A percentile compares a stretch with the other conserved stretches of the same genome.
Evolutionary conservation across 2,113 vertebrate genomes (phyloP).

Genomic region (Poecile atricapillus): DNA sequence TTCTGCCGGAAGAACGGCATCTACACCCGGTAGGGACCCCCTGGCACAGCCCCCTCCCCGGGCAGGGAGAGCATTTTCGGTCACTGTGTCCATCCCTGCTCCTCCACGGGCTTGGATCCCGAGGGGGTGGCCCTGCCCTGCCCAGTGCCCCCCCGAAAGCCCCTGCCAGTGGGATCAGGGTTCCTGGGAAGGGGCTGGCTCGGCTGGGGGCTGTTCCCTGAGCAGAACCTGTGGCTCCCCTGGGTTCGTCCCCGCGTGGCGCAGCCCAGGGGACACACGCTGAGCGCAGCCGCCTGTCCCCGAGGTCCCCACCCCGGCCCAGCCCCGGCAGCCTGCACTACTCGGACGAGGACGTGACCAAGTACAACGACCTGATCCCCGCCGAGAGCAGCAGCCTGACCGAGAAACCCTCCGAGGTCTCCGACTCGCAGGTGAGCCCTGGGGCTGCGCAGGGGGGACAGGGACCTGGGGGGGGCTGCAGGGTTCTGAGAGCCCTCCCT

Average conservation of each 20-base stretch:
- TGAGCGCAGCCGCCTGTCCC: neutral
- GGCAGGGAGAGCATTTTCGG: neutral
- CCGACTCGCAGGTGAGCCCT: conserved; percentile 88
- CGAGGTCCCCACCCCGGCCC: conserved; percentile 91
- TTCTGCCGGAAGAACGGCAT: conserved; percentile 96
- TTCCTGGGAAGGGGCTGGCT: too few relatives aligned
- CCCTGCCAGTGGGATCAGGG: neutral
- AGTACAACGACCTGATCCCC: conserved; percentile 95
- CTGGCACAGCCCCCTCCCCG: rapidly evolving
- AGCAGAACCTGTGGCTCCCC: rapidly evolving
- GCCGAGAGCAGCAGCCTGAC: conserved; percentile 96
- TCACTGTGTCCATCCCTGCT: neutral
- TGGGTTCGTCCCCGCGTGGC: neutral
- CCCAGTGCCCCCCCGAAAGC: rapidly evolving
- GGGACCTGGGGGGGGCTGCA: neutral
- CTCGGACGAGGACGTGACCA: conserved; percentile 95
- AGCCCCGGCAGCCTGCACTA: conserved; percentile 96
- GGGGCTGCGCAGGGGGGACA: rapidly evolving
- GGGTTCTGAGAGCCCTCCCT: neutral
- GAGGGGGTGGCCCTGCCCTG: neutral
- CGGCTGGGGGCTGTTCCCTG: neutral
- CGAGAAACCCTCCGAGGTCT: conserved; percentile 93
- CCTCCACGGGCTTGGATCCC: rapidly evolving
- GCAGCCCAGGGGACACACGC: rapidly evolving
- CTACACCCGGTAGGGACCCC: conserved; percentile 85